Percentiles rank a stretch among this genome's conserved stretches.
Evolutionary conservation across 2,797 vertebrate species (phyloP).

Genomic region (Pantherophis alleghaniensis): DNA sequence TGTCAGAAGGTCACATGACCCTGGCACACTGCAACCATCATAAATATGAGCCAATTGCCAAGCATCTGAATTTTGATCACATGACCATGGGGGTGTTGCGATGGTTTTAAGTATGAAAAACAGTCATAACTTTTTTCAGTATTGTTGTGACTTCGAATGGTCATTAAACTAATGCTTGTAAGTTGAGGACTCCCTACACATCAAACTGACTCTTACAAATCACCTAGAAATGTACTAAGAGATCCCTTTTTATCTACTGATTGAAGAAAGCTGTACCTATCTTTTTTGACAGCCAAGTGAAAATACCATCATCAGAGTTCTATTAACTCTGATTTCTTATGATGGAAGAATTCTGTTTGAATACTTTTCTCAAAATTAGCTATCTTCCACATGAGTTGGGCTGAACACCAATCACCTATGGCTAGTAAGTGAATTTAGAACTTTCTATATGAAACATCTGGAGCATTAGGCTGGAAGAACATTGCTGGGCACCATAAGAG

Average conservation of each 20-base stretch:
- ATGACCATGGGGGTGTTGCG: background rate
- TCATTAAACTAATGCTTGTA: background rate
- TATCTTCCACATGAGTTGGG: background rate
- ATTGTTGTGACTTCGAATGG: background rate
- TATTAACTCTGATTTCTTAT: background rate
- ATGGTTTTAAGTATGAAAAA: background rate
- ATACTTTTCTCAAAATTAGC: background rate
- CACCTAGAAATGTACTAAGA: background rate
- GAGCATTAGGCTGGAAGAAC: background rate
- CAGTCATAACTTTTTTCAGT: background rate
- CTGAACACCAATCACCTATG: background rate
- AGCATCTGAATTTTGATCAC: too few species aligned
- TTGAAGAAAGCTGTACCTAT: background rate
- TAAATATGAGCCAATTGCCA: too few species aligned
- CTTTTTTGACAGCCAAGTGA: background rate
- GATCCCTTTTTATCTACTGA: background rate
- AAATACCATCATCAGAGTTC: background rate
- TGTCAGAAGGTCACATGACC: too few species aligned
- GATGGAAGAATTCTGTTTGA: constrained; percentile 1
- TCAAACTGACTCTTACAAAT: background rate
- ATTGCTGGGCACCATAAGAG: too few species aligned
- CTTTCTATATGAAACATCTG: background rate
- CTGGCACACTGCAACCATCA: too few species aligned
- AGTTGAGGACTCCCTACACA: background rate
- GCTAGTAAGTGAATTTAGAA: background rate